Evolutionary conservation across 1,140 invertebrate genomes (phyloP), one percentile per base, ranked within the genome.

Genomic region (Nasonia giraulti): DNA sequence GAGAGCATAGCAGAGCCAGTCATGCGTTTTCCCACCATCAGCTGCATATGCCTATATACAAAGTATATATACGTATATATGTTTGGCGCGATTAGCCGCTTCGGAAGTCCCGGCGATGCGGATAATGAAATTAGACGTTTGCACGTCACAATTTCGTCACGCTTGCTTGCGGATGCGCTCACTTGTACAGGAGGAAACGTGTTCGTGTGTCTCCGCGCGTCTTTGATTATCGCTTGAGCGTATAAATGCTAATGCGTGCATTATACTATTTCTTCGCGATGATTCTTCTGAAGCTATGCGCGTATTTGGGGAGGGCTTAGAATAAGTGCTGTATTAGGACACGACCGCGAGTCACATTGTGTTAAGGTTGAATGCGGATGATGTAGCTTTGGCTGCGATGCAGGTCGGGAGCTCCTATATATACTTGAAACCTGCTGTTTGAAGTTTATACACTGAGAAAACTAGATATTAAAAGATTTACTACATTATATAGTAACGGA

Each of bases 71-170:
- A 71, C 2, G 0, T 14, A 17, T 5, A 55, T 14, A 62, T 27
- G 14, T 37, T 20, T 14, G 23, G 17, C 17, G 40, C 80, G 80
- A 81, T 81, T 55, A 69, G 68, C 68, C 10, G 69, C 68, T 37
- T 7, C 37, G 40, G n/a, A 37, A 76, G 47, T 76, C 7, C 40
- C 74, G 17, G 27, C 82, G 33, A 82, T 14, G 71, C 71, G 73
- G 55, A 76, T 82, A 69, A 83, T 73, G 33, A 73, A 78, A 73
- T 79, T 84, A 84, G 82, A 84, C 75, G 50, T 82, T 74, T 82
- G 71, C 71, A 27, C 23, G 14, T 82, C 71, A 80, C n/a, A n/a
- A 62, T 62, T n/a, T 17, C 17, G 17, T 62, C 55, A n/a, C 55
- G 55, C 55, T 20, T n/a, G 20, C 55, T 62, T 62, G 55, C 55